A percentile compares a stretch with the other conserved stretches of the same genome.
These are phyloP conservation scores for Corapipo altera DNA, from an alignment of 2,113 vertebrate genomes.

Conservation along the genomic window DNA sequence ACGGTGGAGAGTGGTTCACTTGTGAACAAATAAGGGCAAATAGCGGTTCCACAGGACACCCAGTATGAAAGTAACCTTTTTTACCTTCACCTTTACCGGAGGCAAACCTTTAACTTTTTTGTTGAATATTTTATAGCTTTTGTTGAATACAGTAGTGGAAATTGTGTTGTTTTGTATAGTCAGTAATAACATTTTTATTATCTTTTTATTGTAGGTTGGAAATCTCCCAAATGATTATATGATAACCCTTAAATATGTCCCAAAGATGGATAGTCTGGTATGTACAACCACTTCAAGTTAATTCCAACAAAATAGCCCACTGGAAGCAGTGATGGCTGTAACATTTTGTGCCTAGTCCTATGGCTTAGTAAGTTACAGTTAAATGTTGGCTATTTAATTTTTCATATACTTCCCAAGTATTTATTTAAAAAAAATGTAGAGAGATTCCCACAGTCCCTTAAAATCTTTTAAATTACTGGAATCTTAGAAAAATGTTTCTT, in stretches of 20 bases:
- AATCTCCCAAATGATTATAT: slow-evolving; percentile 84
- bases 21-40: not conserved
- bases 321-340: not conserved
- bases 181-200: not conserved
- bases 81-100: not conserved
- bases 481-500: not conserved
- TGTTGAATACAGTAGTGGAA: not conserved
- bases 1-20: not conserved
- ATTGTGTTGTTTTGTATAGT: not conserved
- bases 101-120: not conserved
- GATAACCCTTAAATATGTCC: slow-evolving; percentile 82
- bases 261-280: slow-evolving; percentile 80
- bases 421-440: not conserved
- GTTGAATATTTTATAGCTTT: not conserved
- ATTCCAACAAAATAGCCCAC: not conserved
- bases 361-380: not conserved
- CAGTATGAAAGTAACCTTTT: not conserved
- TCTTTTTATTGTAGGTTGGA: slow-evolving; percentile 73
- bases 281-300: slow-evolving; percentile 54
- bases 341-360: not conserved
- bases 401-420: not conserved
- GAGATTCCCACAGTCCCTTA: not conserved
- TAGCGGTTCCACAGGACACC: not conserved
- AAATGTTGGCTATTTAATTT: not conserved
- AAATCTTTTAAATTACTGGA: not conserved